A percentile compares a stretch with the other conserved stretches of the same genome.
Conservation (phyloP, 2,797 vertebrate species). For the Sardinella longiceps region DNA sequence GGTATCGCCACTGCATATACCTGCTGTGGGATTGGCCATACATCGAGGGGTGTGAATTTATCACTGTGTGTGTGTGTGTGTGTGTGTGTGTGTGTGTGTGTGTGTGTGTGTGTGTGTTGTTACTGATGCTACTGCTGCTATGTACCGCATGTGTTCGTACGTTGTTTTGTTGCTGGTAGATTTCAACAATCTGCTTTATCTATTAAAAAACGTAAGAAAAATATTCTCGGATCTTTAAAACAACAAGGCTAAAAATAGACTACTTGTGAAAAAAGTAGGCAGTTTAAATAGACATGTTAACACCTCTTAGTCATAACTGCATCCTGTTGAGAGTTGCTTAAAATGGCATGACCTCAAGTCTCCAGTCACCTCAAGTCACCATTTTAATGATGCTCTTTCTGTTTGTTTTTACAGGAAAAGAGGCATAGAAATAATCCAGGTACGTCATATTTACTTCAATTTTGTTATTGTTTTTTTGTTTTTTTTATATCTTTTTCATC, state of each 20-base stretch:
- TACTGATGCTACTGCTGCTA: too few relatives aligned
- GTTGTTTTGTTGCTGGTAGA: neutral
- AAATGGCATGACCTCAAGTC: neutral
- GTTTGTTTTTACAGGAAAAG: conserved; percentile 52
- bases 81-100: neutral
- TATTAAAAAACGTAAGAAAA: too few relatives aligned
- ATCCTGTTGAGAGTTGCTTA: neutral
- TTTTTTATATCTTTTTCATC: too few relatives aligned
- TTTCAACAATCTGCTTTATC: too few relatives aligned
- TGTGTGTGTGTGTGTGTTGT: neutral
- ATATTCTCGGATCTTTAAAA: too few relatives aligned
- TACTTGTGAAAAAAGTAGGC: neutral
- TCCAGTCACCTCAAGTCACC: neutral
- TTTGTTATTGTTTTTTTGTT: neutral
- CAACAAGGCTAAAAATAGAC: neutral
- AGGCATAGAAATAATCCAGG: conserved; percentile 62
- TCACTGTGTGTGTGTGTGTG: neutral
- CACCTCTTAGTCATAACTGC: neutral
- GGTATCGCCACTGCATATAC: neutral
- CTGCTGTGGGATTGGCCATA: neutral
- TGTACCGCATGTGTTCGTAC: neutral
- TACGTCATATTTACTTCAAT: conserved; percentile 33
- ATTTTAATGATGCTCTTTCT: conserved; percentile 17
- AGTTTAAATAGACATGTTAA: neutral
- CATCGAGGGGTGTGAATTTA: neutral